Base-by-base conservation (phyloP, 1,140 invertebrate species). In the Drosophila sp. region DNA sequence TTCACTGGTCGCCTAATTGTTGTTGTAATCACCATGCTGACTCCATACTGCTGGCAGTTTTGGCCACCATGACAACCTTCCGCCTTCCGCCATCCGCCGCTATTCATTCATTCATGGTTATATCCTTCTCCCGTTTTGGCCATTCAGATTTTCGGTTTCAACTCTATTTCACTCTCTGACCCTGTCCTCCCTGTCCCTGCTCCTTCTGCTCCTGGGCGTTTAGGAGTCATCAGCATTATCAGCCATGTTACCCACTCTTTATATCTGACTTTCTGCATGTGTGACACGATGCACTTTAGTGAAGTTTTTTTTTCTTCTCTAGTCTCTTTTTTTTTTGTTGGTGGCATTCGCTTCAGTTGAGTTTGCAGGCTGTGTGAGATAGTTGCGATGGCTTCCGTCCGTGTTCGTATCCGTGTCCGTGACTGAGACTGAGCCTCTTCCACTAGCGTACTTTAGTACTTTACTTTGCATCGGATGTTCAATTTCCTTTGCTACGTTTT, bases 221-320 rank as follows among this genome's bases (percentile, higher is more conserved):
- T 66, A 44, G 75, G 60, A 83, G 70, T 77, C 83, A 87, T 87
- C 84, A 87, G 79, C 79, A 86, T 85, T 85, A 85, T 86, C 80
- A 77, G 72, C 65, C 54, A 57, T 38, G 32, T 41, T n/a, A 11
- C 29, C 23, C 47, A 44, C 41, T 57, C 55, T 41, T n/a, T 54
- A 60, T 35, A 25, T 44, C 35, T 50, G 44, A 60, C 44, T 63
- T 54, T 71, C 56, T 80, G 38, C 56, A 32, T 66, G 60, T 75
- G 63, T 73, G 66, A 66, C 41, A 57, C 64, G 41, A 56, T 80
- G 62, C 60, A 69, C 76, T 73, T 79, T 80, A 80, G 70, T 79
- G 70, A 69, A 70, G 62, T 78, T 71, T 50, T 50, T 50, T 50
- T 17, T 17, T 17, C 17, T 17, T 17, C 17, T 17, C 17, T 27